Conservation (phyloP, 1,140 invertebrate species). For the Drosophila novamexicana region DNA sequence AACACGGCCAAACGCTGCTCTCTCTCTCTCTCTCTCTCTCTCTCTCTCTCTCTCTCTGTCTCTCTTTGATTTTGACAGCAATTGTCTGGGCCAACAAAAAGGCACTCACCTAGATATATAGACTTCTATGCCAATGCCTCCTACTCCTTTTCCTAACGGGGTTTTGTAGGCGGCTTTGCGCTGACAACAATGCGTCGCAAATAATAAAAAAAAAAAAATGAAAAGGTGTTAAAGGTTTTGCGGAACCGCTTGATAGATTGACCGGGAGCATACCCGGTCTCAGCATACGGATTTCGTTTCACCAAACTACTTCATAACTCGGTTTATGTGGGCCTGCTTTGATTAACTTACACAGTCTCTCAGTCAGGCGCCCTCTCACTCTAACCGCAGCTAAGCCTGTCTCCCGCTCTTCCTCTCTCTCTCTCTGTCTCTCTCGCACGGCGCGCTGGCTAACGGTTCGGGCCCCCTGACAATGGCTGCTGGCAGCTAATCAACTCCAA, state of each 20-base stretch:
- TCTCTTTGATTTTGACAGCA: constrained; percentile 61
- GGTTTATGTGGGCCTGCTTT: constrained; percentile 63
- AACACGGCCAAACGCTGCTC: constrained; percentile 32
- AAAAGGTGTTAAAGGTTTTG: constrained; percentile 71
- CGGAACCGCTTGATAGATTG: constrained; percentile 64
- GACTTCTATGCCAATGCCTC: not conserved
- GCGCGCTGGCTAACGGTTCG: constrained; percentile 21
- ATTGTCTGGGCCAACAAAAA: constrained; percentile 61
- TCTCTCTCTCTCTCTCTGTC: constrained; percentile 22
- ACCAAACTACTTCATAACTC: constrained; percentile 47
- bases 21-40: constrained; percentile 10
- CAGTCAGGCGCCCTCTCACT: not conserved
- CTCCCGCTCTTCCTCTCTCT: not conserved
- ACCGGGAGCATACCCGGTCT: constrained; percentile 12
- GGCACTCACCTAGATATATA: constrained; percentile 16
- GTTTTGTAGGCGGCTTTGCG: constrained; percentile 72
- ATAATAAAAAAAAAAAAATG: constrained; percentile 31
- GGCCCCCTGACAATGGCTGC: constrained; percentile 51
- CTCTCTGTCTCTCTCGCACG: constrained; percentile 1
- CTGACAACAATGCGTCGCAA: constrained; percentile 33
- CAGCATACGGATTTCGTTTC: constrained; percentile 11
- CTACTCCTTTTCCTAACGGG: constrained; percentile 56
- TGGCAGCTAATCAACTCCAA: constrained; percentile 78
- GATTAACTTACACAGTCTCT: constrained; percentile 52
- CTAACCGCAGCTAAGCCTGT: not conserved